Percentiles rank a stretch among this genome's conserved stretches.
Evolutionary conservation across 2,113 vertebrate genomes (phyloP).

Genomic region (Holacanthus passer): DNA sequence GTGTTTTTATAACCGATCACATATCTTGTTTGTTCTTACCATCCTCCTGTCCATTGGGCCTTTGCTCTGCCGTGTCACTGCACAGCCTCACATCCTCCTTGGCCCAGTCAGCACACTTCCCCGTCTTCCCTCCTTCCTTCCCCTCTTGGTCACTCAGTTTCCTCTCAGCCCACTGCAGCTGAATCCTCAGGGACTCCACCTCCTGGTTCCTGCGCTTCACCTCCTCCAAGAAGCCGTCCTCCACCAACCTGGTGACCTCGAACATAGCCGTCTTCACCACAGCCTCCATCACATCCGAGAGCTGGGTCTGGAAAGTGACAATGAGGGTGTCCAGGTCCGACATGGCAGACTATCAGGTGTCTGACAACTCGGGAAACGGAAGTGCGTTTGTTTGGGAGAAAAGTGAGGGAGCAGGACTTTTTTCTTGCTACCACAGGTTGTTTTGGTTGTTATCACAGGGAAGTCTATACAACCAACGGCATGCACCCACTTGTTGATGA

Average conservation of each 20-base stretch:
- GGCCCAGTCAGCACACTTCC: slow-evolving; percentile 58
- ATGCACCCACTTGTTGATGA: neutral
- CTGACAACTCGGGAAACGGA: too few species aligned
- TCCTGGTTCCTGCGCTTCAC: slow-evolving; percentile 78
- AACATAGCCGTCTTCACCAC: slow-evolving; percentile 83
- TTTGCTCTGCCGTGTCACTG: slow-evolving; percentile 25
- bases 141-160: slow-evolving; percentile 50
- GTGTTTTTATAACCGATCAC: too few species aligned
- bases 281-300: slow-evolving; percentile 84
- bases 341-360: slow-evolving; percentile 59
- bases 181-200: slow-evolving; percentile 74
- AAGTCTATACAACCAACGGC: neutral
- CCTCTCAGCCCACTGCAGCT: slow-evolving; percentile 74
- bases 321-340: slow-evolving; percentile 78
- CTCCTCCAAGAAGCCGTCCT: slow-evolving; percentile 82
- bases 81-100: slow-evolving; percentile 41
- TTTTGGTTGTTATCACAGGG: neutral
- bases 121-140: slow-evolving; percentile 33
- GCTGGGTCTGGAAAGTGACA: slow-evolving; percentile 83
- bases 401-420: neutral
- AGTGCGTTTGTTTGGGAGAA: neutral
- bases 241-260: slow-evolving; percentile 82
- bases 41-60: neutral
- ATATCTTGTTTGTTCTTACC: slow-evolving; percentile 48
- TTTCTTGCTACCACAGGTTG: slow-evolving; percentile 9